Percentiles rank a stretch among this genome's conserved stretches.
Conservation (phyloP, 2,113 vertebrate genomes). For the Callipepla californica region DNA sequence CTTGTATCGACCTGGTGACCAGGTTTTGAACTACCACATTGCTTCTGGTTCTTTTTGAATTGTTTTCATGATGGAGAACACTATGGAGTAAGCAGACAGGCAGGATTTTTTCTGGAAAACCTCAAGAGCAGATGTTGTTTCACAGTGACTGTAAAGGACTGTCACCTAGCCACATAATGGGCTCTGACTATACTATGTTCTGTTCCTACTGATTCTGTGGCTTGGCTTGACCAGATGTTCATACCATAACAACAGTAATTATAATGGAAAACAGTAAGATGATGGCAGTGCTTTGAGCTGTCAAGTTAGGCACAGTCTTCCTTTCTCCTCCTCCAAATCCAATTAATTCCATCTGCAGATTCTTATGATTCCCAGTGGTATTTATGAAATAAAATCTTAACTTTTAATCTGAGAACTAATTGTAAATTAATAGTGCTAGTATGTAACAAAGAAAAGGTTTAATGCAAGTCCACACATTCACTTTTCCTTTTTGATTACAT, state of each 20-base stretch:
- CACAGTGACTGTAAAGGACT: neutral
- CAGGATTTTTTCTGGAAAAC: neutral
- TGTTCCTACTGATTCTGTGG: neutral
- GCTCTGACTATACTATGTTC: neutral
- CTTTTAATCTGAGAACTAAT: slow-evolving; percentile 55
- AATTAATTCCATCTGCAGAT: slow-evolving; percentile 53
- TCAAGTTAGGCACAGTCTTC: slow-evolving; percentile 4
- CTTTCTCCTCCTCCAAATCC: slow-evolving; percentile 18
- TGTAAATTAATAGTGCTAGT: slow-evolving; percentile 45
- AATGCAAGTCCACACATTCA: slow-evolving; percentile 44
- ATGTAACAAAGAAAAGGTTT: slow-evolving; percentile 36
- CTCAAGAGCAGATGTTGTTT: neutral
- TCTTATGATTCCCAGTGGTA: slow-evolving; percentile 34
- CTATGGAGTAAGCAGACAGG: neutral
- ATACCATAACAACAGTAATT: neutral
- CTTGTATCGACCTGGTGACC: neutral
- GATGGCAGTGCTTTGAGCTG: slow-evolving; percentile 19
- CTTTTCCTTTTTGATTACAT: slow-evolving; percentile 48
- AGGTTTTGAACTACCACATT: neutral
- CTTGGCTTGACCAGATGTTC: neutral
- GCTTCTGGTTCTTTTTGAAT: neutral
- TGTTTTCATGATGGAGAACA: neutral
- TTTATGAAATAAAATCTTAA: slow-evolving; percentile 52
- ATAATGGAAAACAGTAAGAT: slow-evolving; percentile 8
- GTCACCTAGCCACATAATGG: neutral